Conservation (phyloP, 2,888 invertebrate species). For the Tetanocera ferruginea region DNA sequence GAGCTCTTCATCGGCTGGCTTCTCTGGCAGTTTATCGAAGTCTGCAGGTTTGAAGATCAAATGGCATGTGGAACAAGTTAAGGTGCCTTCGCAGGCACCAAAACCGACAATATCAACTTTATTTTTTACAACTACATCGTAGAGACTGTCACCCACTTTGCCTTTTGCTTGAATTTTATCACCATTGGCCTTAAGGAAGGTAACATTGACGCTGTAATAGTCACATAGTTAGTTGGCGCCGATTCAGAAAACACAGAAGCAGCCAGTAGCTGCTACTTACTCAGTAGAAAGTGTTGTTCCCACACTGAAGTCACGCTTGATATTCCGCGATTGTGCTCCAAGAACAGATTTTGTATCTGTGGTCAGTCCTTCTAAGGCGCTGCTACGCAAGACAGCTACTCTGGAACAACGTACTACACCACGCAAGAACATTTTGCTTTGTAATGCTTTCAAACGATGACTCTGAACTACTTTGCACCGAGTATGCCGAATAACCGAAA, state of each 20-base stretch:
- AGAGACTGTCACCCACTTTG: slow-evolving; percentile 86
- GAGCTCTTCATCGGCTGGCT: slow-evolving; percentile 90
- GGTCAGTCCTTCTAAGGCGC: too few species aligned
- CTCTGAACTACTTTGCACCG: too few species aligned
- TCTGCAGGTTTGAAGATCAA: slow-evolving; percentile 87
- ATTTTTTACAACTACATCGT: slow-evolving; percentile 90
- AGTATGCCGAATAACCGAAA: too few species aligned
- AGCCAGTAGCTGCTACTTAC: not conserved
- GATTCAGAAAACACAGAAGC: not conserved
- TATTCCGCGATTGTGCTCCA: too few species aligned
- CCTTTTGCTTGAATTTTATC: slow-evolving; percentile 80
- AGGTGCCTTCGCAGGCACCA: slow-evolving; percentile 94
- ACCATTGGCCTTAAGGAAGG: slow-evolving; percentile 81
- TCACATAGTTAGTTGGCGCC: not conserved
- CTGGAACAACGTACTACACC: too few species aligned
- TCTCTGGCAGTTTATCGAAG: slow-evolving; percentile 82
- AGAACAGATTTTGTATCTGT: too few species aligned
- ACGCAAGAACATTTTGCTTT: too few species aligned
- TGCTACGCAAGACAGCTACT: too few species aligned
- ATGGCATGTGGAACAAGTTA: slow-evolving; percentile 98
- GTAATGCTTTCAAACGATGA: too few species aligned
- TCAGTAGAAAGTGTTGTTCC: slow-evolving; percentile 6
- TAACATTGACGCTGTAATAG: slow-evolving; percentile 78
- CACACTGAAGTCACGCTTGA: not conserved
- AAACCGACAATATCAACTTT: slow-evolving; percentile 89